Base-by-base conservation (phyloP, 2,888 invertebrate genomes). In the Macropis europaea region DNA sequence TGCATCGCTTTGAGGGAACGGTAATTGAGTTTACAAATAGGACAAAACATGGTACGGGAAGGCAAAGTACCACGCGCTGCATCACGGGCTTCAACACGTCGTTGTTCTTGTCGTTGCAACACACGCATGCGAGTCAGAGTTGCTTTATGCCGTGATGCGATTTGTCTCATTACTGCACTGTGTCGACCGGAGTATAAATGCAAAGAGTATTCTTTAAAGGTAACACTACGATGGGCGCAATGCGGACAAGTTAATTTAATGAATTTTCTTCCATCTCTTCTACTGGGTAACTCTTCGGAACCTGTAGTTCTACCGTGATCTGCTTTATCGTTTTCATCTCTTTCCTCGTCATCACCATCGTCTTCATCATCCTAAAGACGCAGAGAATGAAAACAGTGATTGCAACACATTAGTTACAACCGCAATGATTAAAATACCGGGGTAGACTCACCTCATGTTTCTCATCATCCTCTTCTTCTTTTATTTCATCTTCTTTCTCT, bases 221-320 rank as follows among this genome's bases (percentile, higher is more conserved):
- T 96, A 6, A 94, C 91, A 79, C 94, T 94, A 85, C 94, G 94
- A 82, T 94, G 93, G 77, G 93, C 92, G 88, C 96, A 96, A 87
- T 96, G 96, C 1, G 95, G 95, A 85, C 96, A 96, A 30, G 92
- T 91, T 42, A 96, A 91, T 79, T 94, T 94, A 64, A 96, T 95
- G 86, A 93, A 95, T 30, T 92, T 86, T 81, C 90, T 85, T 66
- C 91, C 88, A 72, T 91, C 82, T 69, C 88, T 79, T 77, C 90
- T 84, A 42, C 85, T 87, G 42, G 87, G 88, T 30, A 87, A 81
- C 52, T 89, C 89, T 74, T 89, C 91, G 74, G 88, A 90, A 69
- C 84, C 87, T 36, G 71, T 88, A 82, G 82, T 86, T 82, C 80
- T 86, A 54, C 77, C 87, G 22, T 86, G 73, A 73, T 90, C 83